A percentile compares a stretch with the other conserved stretches of the same genome.
Conservation (phyloP, 2,797 vertebrate genomes). For the Tamandua tetradactyla region DNA sequence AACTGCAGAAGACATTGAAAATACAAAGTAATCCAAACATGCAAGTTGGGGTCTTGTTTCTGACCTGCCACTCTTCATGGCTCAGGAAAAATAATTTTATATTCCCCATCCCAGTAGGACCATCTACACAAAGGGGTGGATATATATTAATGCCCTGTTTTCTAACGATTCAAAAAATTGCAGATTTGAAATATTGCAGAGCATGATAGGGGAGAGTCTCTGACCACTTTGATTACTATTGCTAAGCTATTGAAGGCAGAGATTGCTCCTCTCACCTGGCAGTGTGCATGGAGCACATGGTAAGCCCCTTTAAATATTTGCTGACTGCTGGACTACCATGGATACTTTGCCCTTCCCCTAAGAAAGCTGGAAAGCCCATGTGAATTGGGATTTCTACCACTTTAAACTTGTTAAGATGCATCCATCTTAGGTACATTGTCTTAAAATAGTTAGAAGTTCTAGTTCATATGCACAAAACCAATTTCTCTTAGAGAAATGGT, state of each 20-base stretch:
- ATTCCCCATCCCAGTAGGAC: neutral
- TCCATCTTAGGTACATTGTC: neutral
- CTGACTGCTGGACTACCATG: neutral
- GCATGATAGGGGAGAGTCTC: neutral
- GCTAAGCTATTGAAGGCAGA: neutral
- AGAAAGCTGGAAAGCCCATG: neutral
- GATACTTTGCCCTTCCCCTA: neutral
- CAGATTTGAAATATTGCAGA: neutral
- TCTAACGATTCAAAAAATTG: neutral
- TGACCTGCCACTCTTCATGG: neutral
- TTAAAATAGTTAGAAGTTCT: constrained; percentile 17
- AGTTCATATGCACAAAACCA: neutral
- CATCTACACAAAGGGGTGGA: neutral
- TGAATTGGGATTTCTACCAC: neutral
- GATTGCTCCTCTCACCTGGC: neutral
- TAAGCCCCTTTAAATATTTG: neutral
- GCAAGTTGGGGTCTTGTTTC: neutral
- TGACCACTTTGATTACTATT: neutral
- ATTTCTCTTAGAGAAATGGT: constrained; percentile 19
- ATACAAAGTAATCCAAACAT: neutral
- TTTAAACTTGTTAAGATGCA: neutral
- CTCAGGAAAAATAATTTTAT: neutral
- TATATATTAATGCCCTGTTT: neutral
- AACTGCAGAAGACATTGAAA: neutral
- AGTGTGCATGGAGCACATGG: neutral